Percentiles rank a stretch among this genome's conserved stretches.
phyloP scores from a whole-genome alignment of 2,888 invertebrate genomes.

The Rhodophaea formosa region DNA sequence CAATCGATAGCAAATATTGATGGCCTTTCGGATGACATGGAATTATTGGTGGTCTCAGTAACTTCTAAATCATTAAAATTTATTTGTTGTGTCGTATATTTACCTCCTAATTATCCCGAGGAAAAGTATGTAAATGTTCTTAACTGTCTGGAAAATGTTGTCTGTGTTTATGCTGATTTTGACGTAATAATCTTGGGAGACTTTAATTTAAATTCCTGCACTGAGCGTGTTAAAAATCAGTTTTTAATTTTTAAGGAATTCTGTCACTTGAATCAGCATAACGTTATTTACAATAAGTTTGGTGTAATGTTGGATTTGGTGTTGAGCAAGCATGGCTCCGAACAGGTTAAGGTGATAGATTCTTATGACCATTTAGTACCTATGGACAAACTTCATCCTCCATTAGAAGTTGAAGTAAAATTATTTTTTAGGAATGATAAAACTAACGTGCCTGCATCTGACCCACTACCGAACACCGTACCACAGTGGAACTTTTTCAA shows the following conservation, averaged over 20 bases:
- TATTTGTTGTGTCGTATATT: constrained; percentile 9
- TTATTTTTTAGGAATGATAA: too few relatives aligned
- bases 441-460: too few relatives aligned
- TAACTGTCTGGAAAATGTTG: constrained; percentile 5
- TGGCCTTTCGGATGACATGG: constrained; percentile 13
- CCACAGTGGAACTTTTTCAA: too few relatives aligned
- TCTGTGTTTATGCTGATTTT: not conserved
- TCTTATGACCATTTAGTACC: constrained; percentile 14
- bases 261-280: not conserved
- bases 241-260: constrained; percentile 10
- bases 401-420: constrained; percentile 2
- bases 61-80: constrained; percentile 5
- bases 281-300: not conserved
- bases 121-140: not conserved
- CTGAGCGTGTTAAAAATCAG: constrained; percentile 1
- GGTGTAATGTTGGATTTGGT: constrained; percentile 20
- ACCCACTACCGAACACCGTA: too few relatives aligned
- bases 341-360: constrained; percentile 4
- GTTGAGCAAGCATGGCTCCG: constrained; percentile 7
- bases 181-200: constrained; percentile 6
- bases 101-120: constrained; percentile 7
- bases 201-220: constrained; percentile 15
- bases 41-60: constrained; percentile 18
- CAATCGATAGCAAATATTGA: constrained; percentile 1
- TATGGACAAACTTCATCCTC: constrained; percentile 19